phyloP scores from a whole-genome alignment of 2,888 invertebrate species.

The Dugesia japonica region DNA sequence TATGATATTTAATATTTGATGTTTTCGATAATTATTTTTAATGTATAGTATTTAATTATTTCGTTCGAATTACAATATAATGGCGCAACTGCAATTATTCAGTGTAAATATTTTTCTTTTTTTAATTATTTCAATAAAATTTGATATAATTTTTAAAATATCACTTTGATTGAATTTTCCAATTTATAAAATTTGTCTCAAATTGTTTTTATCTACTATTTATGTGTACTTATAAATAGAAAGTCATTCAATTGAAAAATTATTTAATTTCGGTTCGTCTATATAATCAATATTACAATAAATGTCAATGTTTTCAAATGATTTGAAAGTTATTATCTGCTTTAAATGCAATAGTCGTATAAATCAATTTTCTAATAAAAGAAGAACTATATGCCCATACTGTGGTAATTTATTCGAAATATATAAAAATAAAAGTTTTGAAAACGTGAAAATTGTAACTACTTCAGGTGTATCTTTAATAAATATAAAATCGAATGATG shows the following conservation, averaged over 20 bases:
- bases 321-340: not conserved
- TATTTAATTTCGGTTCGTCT: not conserved
- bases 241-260: not conserved
- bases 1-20: no score
- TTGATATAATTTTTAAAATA: no score
- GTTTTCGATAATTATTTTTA: no score
- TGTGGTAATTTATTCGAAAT: not conserved
- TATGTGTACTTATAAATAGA: slow-evolving; percentile 20
- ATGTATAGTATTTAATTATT: no score
- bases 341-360: not conserved
- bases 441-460: not conserved
- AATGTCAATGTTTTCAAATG: not conserved
- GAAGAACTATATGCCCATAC: not conserved
- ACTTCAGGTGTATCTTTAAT: no score
- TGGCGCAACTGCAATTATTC: no score
- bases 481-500: no score
- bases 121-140: no score
- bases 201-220: not conserved
- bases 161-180: no score
- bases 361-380: not conserved
- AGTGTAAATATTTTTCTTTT: no score
- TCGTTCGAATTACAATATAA: no score
- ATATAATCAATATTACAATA: not conserved
- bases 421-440: not conserved
- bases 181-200: no score